Percentiles rank a stretch among this genome's conserved stretches.
Conservation (phyloP, 2,797 vertebrate genomes). For the Rhyacichthys aspro region DNA sequence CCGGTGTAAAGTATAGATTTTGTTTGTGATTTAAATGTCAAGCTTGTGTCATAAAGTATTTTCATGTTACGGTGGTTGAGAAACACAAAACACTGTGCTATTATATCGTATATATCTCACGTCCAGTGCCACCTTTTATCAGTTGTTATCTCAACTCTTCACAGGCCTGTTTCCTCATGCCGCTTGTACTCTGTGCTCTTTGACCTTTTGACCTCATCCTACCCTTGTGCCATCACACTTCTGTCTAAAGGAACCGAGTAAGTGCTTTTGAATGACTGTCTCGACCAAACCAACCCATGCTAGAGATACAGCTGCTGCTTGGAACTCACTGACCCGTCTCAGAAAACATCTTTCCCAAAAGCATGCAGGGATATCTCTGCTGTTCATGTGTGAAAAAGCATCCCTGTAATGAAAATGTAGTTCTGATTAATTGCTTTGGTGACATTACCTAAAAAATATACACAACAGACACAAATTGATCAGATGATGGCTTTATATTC, state of each 20-base stretch:
- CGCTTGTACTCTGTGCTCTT: background rate
- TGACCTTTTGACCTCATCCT: constrained; percentile 8
- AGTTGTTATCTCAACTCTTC: too few species aligned
- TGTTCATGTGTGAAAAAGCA: too few species aligned
- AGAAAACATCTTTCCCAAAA: constrained; percentile 8
- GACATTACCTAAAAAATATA: constrained; percentile 11
- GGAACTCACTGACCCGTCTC: constrained; percentile 5
- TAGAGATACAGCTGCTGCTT: background rate
- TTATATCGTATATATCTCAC: too few species aligned
- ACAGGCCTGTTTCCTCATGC: constrained; percentile 8
- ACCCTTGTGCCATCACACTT: constrained; percentile 17
- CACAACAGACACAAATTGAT: constrained; percentile 36
- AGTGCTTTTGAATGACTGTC: constrained; percentile 25
- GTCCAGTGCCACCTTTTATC: too few species aligned
- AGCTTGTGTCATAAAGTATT: background rate
- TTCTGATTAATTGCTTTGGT: background rate
- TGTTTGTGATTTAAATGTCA: too few species aligned
- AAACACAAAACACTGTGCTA: too few species aligned
- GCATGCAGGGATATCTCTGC: background rate
- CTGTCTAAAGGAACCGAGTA: constrained; percentile 25
- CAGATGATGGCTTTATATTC: constrained; percentile 78
- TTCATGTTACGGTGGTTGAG: too few species aligned
- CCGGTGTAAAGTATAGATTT: too few species aligned
- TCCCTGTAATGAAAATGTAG: too few species aligned
- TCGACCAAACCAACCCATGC: too few species aligned